phyloP scores from a whole-genome alignment of 2,888 invertebrate genomes.

The Pristionchus japonicus region DNA sequence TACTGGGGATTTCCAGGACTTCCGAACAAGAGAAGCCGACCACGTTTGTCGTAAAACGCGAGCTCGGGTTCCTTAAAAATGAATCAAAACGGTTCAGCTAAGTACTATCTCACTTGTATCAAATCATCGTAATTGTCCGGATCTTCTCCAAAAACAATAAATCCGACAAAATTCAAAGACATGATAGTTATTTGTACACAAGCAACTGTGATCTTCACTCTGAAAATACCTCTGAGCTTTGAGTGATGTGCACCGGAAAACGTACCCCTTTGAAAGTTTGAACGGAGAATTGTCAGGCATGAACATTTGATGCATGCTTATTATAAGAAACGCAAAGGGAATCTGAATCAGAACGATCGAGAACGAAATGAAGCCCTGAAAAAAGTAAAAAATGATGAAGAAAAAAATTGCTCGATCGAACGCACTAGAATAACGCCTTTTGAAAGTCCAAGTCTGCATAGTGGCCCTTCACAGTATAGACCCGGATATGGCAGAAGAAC shows the following conservation, averaged over 20 bases:
- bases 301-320: slow-evolving; percentile 14
- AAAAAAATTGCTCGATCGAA: too few species aligned
- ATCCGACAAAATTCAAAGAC: not conserved
- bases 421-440: not conserved
- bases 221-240: not conserved
- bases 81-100: not conserved
- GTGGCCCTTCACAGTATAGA: slow-evolving; percentile 7
- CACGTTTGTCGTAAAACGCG: not conserved
- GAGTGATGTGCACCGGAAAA: not conserved
- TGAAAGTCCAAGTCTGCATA: not conserved
- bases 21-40: not conserved
- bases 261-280: not conserved
- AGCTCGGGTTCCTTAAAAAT: not conserved
- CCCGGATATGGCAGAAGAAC: not conserved
- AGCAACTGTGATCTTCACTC: not conserved
- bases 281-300: not conserved
- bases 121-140: not conserved
- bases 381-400: not conserved
- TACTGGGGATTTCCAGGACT: not conserved
- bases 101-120: not conserved
- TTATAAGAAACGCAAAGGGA: not conserved
- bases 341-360: not conserved
- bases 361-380: not conserved
- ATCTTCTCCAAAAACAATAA: not conserved
- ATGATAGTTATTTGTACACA: not conserved